phyloP scores from a whole-genome alignment of 2,797 vertebrate genomes.

The Perodicticus potto region DNA sequence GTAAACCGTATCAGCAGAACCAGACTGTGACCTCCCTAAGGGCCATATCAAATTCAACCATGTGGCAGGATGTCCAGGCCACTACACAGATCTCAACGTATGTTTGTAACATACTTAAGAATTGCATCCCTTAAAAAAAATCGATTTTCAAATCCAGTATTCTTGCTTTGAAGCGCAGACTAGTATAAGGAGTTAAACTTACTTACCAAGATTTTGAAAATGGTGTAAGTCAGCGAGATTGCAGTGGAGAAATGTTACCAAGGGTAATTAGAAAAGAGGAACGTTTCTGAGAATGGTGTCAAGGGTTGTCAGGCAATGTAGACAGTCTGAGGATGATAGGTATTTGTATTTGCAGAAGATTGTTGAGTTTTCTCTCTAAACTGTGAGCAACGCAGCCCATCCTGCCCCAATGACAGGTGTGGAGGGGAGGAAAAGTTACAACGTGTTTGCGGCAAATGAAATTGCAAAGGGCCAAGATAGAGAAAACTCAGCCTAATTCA shows the following conservation, averaged over 20 bases:
- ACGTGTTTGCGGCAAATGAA: constrained; percentile 71
- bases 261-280: constrained; percentile 56
- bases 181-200: neutral
- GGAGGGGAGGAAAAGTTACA: constrained; percentile 48
- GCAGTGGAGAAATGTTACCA: neutral
- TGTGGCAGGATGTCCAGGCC: neutral
- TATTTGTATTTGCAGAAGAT: neutral
- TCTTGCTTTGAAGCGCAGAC: neutral
- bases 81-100: neutral
- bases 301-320: neutral
- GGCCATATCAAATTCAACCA: neutral
- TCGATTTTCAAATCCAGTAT: neutral
- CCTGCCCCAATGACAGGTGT: constrained; percentile 34
- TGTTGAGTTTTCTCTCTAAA: neutral
- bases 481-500: constrained; percentile 84
- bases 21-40: neutral
- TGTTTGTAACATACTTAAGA: neutral
- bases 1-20: neutral
- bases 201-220: constrained; percentile 9
- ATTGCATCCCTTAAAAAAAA: neutral
- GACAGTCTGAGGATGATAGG: neutral
- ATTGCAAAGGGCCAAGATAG: constrained; percentile 75
- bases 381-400: neutral
- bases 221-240: neutral
- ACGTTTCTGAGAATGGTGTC: neutral